Conservation (phyloP, 2,113 vertebrate species). For the Strix aluco region DNA sequence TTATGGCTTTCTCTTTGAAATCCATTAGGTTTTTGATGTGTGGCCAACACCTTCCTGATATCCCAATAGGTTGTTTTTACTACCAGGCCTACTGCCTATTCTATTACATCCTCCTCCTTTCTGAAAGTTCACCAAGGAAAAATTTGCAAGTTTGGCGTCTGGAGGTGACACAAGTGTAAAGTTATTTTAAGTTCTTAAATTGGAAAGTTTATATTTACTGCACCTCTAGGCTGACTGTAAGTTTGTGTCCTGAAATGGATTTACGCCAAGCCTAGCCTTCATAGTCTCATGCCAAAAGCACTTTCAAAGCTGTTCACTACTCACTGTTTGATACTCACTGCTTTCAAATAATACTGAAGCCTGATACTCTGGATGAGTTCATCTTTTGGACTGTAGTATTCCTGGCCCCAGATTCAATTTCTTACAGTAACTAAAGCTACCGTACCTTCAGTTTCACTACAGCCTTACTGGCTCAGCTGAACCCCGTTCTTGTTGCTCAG, state of each 20-base stretch:
- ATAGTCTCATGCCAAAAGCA: neutral
- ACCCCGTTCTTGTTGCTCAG: neutral
- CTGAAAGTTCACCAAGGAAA: neutral
- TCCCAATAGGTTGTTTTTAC: neutral
- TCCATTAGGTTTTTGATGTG: conserved; percentile 38
- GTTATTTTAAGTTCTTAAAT: conserved; percentile 41
- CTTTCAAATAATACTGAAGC: neutral
- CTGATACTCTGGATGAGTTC: conserved; percentile 9
- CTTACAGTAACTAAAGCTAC: neutral
- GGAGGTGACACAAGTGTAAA: conserved; percentile 38
- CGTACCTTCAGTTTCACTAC: neutral
- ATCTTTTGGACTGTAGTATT: neutral
- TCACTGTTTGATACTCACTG: neutral
- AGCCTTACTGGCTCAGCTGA: neutral
- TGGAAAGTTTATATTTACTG: conserved; percentile 13
- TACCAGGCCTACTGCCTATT: neutral
- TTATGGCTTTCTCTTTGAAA: conserved; percentile 44
- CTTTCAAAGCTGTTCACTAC: neutral
- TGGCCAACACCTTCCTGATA: conserved; percentile 21
- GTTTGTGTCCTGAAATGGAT: neutral
- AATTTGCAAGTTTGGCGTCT: neutral
- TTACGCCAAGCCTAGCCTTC: neutral
- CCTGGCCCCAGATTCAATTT: neutral
- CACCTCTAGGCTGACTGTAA: conserved; percentile 1
- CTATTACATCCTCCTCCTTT: neutral